phyloP scores from a whole-genome alignment of 2,888 invertebrate genomes.

The Therioaphis trifolii region DNA sequence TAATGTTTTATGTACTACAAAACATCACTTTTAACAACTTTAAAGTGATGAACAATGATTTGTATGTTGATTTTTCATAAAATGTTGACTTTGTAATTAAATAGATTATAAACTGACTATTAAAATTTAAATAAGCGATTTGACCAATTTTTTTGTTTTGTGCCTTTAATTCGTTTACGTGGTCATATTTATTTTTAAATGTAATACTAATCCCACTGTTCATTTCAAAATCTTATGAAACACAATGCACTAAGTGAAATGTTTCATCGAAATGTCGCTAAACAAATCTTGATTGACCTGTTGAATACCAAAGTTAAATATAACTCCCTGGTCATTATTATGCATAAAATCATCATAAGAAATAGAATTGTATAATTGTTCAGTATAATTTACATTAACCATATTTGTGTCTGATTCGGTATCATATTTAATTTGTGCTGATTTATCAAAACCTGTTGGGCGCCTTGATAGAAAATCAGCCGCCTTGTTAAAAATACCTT shows the following conservation, averaged over 20 bases:
- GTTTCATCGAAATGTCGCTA: not conserved
- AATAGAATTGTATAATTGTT: not conserved
- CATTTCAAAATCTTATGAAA: not conserved
- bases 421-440: not conserved
- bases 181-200: not conserved
- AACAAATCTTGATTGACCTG: not conserved
- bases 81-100: not conserved
- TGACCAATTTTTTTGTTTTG: not conserved
- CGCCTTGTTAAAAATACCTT: conserved; percentile 6
- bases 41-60: not conserved
- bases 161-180: not conserved
- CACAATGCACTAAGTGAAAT: not conserved
- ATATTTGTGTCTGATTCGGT: not conserved
- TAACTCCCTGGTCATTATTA: not conserved
- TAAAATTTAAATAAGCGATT: not conserved
- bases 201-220: not conserved
- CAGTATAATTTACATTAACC: not conserved
- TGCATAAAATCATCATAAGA: not conserved
- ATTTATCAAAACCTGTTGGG: not conserved
- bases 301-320: not conserved
- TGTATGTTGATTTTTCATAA: not conserved
- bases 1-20: not conserved
- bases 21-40: not conserved
- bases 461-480: not conserved
- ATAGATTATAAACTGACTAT: not conserved